Evolutionary conservation across 1,140 invertebrate species (phyloP).

Genomic region (Phymorhynchus buccinoides): DNA sequence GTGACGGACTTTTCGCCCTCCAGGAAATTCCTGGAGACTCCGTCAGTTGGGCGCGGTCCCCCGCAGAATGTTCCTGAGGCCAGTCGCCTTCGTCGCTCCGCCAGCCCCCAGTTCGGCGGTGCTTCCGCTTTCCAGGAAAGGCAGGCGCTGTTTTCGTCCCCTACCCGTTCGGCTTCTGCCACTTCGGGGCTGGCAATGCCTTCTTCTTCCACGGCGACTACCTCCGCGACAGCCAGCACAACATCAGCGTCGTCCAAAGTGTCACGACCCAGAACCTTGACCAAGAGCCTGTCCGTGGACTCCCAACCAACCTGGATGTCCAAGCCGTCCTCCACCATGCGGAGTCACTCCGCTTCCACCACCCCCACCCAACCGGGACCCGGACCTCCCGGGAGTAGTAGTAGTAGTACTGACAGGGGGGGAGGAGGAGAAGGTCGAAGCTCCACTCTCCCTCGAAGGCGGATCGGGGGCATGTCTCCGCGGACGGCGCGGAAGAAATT

Average conservation of each 20-base stretch:
- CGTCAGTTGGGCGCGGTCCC: not conserved
- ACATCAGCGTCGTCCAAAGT: not conserved
- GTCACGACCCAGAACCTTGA: slow-evolving; percentile 40
- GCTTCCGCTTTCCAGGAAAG: not conserved
- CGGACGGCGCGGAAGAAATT: slow-evolving; percentile 55
- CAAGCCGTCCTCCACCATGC: not conserved
- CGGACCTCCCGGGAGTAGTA: not conserved
- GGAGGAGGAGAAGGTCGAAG: slow-evolving; percentile 29
- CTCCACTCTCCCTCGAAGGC: slow-evolving; percentile 37
- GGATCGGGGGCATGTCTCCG: slow-evolving; percentile 53
- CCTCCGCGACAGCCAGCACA: not conserved
- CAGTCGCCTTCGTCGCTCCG: not conserved
- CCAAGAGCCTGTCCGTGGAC: slow-evolving; percentile 53
- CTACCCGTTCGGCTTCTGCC: not conserved
- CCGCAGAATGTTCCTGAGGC: not conserved
- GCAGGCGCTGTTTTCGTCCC: slow-evolving; percentile 11
- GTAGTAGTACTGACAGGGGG: too few species aligned
- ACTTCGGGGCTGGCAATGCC: not conserved
- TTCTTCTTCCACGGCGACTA: not conserved
- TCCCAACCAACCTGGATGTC: slow-evolving; percentile 1
- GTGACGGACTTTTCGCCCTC: slow-evolving; percentile 30
- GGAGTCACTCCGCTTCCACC: slow-evolving; percentile 32
- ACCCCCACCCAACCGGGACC: slow-evolving; percentile 41
- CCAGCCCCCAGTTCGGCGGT: not conserved
- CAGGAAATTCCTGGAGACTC: slow-evolving; percentile 12